Percentiles rank a stretch among this genome's conserved stretches.
phyloP scores from a whole-genome alignment of 2,113 vertebrate species.

The Diphyllodes magnificus region DNA sequence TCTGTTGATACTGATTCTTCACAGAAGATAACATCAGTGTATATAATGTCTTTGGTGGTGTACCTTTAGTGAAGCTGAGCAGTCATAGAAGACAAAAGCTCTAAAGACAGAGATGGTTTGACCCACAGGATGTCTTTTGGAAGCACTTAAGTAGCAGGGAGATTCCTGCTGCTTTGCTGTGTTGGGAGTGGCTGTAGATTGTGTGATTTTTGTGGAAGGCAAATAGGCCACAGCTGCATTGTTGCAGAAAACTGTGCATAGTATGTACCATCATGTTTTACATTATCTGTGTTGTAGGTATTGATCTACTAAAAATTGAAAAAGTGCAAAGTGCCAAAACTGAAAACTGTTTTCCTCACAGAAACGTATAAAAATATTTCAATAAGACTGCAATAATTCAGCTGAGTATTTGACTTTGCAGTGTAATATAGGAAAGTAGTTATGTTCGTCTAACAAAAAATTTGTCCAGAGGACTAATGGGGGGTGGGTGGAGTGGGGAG shows the following conservation, averaged over 20 bases:
- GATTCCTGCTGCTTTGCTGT: not conserved
- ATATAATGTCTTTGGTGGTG: not conserved
- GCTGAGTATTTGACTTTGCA: not conserved
- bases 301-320: not conserved
- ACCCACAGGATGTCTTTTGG: not conserved
- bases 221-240: not conserved
- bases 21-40: not conserved
- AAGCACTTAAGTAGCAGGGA: not conserved
- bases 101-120: not conserved
- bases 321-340: not conserved
- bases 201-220: not conserved
- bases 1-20: not conserved
- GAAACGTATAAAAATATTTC: not conserved
- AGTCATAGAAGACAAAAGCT: not conserved
- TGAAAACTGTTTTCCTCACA: not conserved
- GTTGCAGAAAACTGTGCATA: not conserved
- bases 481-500: accelerated
- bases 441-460: not conserved
- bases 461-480: not conserved
- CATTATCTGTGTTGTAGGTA: not conserved
- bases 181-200: not conserved
- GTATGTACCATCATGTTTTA: not conserved
- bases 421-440: not conserved
- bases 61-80: not conserved
- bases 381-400: not conserved